Percentiles rank a stretch among this genome's conserved stretches.
phyloP scores from a whole-genome alignment of 2,888 invertebrate genomes.

The Euplexia lucipara region DNA sequence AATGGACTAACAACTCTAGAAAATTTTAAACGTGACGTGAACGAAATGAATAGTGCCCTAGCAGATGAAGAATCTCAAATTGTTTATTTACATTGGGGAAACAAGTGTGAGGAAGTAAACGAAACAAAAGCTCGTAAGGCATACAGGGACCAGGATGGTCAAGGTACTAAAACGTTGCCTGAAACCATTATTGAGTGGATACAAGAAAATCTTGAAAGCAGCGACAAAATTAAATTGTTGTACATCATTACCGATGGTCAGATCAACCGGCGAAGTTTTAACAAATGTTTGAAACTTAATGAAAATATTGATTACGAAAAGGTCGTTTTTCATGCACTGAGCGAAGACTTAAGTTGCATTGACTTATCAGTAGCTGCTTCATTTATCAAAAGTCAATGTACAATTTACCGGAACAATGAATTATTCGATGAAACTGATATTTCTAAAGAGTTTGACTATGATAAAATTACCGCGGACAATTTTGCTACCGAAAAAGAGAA shows the following conservation, averaged over 20 bases:
- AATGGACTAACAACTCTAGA: conserved; percentile 20
- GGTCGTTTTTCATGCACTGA: conserved; percentile 26
- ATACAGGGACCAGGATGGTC: not conserved
- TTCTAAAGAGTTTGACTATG: conserved; percentile 69
- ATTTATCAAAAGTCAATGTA: conserved; percentile 60
- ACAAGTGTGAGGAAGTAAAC: conserved; percentile 13
- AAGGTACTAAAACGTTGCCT: conserved; percentile 15
- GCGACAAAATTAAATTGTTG: conserved; percentile 34
- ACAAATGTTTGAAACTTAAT: conserved; percentile 28
- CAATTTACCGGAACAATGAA: conserved; percentile 57
- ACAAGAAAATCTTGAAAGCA: not conserved
- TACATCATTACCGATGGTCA: conserved; percentile 38
- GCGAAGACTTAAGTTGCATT: conserved; percentile 15
- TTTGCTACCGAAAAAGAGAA: conserved; percentile 65
- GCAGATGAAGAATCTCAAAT: conserved; percentile 12
- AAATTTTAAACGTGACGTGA: conserved; percentile 24
- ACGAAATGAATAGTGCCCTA: conserved; percentile 16
- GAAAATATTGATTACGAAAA: conserved; percentile 35
- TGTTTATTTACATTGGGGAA: conserved; percentile 35
- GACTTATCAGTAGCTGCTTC: conserved; percentile 56
- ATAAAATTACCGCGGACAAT: conserved; percentile 64
- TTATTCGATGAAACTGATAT: conserved; percentile 64
- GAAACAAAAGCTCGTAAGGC: conserved; percentile 15
- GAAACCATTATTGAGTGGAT: conserved; percentile 38
- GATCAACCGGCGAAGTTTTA: conserved; percentile 1